Percentiles rank a stretch among this genome's conserved stretches.
Evolutionary conservation across 2,888 invertebrate genomes (phyloP).

Genomic region (Zygaena filipendulae): DNA sequence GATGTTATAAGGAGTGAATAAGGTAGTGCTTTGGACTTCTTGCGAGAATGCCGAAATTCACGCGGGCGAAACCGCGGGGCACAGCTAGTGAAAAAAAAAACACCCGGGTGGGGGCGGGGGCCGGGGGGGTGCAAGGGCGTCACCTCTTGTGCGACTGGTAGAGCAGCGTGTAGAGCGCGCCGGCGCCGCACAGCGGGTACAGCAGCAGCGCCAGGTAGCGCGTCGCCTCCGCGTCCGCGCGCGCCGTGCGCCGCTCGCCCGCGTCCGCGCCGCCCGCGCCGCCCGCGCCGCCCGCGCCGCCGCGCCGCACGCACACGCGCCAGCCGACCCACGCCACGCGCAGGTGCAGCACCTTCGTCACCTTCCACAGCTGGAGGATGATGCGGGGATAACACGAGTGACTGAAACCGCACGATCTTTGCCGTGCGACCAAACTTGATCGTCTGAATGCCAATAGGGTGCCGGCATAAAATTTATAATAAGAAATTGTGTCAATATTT

Average conservation of each 20-base stretch:
- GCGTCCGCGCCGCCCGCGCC: constrained; percentile 44
- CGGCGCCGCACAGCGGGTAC: constrained; percentile 87
- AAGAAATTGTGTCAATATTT: not conserved
- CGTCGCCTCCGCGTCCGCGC: constrained; percentile 94
- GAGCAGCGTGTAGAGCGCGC: constrained; percentile 91
- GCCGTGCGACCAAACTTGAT: no score
- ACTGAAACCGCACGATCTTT: not conserved
- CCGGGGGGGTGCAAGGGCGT: no score
- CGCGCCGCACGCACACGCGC: constrained; percentile 32
- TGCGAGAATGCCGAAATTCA: no score
- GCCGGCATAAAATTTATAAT: not conserved
- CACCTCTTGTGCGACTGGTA: constrained; percentile 96
- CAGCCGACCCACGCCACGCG: constrained; percentile 58
- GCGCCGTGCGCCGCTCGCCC: constrained; percentile 81
- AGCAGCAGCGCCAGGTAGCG: constrained; percentile 88
- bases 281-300: constrained; percentile 48
- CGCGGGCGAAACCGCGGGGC: no score
- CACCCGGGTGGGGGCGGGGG: no score
- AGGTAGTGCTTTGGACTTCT: no score
- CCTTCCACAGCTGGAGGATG: constrained; percentile 86
- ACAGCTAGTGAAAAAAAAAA: no score
- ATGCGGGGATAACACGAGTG: no score
- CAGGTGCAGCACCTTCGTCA: constrained; percentile 90
- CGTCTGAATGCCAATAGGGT: no score
- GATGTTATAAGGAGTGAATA: no score